Percentiles rank a stretch among this genome's conserved stretches.
Conservation (phyloP, 2,113 vertebrate genomes). For the Antechinus flavipes region DNA sequence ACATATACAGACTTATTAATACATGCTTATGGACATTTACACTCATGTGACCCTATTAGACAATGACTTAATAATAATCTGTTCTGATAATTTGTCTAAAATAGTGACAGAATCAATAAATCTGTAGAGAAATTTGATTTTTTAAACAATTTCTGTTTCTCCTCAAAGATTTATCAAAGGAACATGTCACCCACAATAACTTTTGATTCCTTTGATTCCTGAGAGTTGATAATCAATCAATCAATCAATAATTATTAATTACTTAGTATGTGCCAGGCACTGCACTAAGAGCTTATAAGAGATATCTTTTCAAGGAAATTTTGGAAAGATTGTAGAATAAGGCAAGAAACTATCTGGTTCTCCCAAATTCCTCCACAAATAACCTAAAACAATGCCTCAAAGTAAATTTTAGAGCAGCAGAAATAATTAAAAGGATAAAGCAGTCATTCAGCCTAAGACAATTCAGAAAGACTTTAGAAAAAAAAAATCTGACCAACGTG, state of each 20-base stretch:
- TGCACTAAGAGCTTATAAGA: background rate
- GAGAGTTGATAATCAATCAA: background rate
- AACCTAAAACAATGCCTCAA: background rate
- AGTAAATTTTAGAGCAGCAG: background rate
- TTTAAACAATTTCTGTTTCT: background rate
- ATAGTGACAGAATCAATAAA: constrained; percentile 11
- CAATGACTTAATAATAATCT: background rate
- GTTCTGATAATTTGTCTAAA: constrained; percentile 43
- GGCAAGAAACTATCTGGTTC: background rate
- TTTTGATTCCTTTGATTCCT: background rate
- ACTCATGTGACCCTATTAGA: background rate
- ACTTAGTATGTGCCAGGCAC: background rate
- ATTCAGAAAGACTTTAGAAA: background rate
- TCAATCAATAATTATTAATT: background rate
- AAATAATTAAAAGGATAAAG: too few relatives aligned
- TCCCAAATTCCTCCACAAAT: background rate
- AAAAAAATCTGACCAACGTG: background rate
- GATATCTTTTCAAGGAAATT: background rate
- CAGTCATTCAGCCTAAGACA: background rate
- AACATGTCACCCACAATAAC: background rate
- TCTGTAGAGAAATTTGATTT: background rate
- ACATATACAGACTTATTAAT: background rate
- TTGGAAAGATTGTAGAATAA: background rate
- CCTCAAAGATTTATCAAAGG: background rate
- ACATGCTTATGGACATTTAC: background rate